These are phyloP conservation scores for Chrysolina oricalcia DNA, from an alignment of 2,888 invertebrate species.

Conservation along the genomic window DNA sequence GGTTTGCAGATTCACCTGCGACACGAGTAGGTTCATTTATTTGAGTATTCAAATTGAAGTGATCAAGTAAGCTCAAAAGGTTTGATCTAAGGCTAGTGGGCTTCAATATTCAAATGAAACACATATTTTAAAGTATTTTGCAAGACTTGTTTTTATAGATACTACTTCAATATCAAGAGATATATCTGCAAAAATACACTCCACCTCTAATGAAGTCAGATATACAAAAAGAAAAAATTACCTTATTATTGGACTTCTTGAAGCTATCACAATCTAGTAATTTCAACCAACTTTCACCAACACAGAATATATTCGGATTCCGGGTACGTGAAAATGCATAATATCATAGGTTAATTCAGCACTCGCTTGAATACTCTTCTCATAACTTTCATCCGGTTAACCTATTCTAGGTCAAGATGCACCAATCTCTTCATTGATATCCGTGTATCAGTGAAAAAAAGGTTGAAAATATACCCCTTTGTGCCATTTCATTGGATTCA, in stretches of 20 bases:
- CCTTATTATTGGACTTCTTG: background rate
- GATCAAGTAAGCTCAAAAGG: too few relatives aligned
- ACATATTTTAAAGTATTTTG: background rate
- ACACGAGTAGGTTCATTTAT: background rate
- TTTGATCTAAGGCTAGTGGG: too few relatives aligned
- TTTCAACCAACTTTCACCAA: background rate
- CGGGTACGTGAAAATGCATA: background rate
- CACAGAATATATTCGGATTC: background rate
- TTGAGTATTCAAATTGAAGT: too few relatives aligned
- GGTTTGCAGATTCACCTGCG: background rate
- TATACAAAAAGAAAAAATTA: background rate
- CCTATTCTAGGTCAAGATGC: background rate
- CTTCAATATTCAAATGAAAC: too few relatives aligned
- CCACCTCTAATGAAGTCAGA: background rate
- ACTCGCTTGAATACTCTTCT: background rate
- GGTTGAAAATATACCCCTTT: constrained; percentile 28
- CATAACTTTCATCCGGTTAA: background rate
- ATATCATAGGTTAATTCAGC: background rate
- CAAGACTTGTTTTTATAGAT: background rate
- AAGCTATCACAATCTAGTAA: background rate
- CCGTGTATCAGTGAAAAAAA: constrained; percentile 12
- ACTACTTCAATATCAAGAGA: background rate
- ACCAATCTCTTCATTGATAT: background rate
- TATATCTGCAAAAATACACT: background rate
- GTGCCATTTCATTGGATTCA: constrained; percentile 26